phyloP scores from a whole-genome alignment of 1,140 invertebrate genomes.

The Caerostris darwini region DNA sequence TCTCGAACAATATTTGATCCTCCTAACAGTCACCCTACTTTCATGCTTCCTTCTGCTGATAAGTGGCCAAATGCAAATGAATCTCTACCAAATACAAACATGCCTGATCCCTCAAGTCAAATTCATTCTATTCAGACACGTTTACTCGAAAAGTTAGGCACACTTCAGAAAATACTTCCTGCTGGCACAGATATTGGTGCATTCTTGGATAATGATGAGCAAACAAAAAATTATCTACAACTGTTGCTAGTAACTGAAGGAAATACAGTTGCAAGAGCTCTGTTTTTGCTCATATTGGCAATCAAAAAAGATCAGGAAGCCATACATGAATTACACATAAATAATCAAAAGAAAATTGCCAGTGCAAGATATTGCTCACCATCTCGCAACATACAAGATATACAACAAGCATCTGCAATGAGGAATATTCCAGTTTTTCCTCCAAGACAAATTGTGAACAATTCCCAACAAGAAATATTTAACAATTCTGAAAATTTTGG shows the following conservation, averaged over 20 bases:
- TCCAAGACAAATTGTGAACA: slow-evolving; percentile 10
- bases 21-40: slow-evolving; percentile 25
- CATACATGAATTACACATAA: slow-evolving; percentile 45
- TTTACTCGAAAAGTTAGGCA: slow-evolving; percentile 45
- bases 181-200: slow-evolving; percentile 20
- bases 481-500: slow-evolving; percentile 55
- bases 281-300: slow-evolving; percentile 9
- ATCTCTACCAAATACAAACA: slow-evolving; percentile 17
- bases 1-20: slow-evolving; percentile 15
- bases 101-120: not conserved
- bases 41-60: slow-evolving; percentile 2
- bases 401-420: not conserved
- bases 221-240: slow-evolving; percentile 41
- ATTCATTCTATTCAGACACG: not conserved
- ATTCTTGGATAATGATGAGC: slow-evolving; percentile 63
- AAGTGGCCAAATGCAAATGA: slow-evolving; percentile 64
- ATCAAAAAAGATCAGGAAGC: slow-evolving; percentile 61
- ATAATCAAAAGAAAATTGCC: slow-evolving; percentile 21
- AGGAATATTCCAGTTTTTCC: slow-evolving; percentile 45
- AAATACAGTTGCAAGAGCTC: not conserved
- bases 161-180: slow-evolving; percentile 58
- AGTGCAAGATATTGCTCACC: slow-evolving; percentile 36
- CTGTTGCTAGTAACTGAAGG: slow-evolving; percentile 7
- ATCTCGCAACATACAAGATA: slow-evolving; percentile 35
- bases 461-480: slow-evolving; percentile 34